Conservation (phyloP, 1,140 invertebrate genomes). For the Rhagoletis zephyria region DNA sequence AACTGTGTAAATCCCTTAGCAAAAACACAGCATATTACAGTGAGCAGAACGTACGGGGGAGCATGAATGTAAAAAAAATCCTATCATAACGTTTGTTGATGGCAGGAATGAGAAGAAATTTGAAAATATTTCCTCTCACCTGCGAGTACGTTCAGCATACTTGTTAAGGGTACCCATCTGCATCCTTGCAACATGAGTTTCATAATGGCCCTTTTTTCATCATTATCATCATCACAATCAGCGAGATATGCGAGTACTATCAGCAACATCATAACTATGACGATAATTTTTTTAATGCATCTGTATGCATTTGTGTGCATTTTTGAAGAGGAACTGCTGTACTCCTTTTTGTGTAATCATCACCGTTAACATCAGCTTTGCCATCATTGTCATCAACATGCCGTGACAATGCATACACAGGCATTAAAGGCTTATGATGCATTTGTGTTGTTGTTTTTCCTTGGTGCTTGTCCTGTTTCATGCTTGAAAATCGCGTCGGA, state of each 20-base stretch:
- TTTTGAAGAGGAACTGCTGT: not conserved
- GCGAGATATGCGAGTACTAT: not conserved
- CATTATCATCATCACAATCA: not conserved
- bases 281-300: not conserved
- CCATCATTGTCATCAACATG: not conserved
- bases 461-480: not conserved
- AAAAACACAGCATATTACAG: no score
- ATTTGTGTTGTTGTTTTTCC: not conserved
- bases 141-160: not conserved
- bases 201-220: not conserved
- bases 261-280: conserved; percentile 11
- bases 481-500: not conserved
- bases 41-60: no score
- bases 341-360: not conserved
- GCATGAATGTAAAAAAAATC: not conserved
- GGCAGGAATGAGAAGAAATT: not conserved
- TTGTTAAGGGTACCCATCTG: not conserved
- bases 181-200: not conserved
- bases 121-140: not conserved
- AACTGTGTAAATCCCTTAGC: no score
- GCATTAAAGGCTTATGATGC: conserved; percentile 12
- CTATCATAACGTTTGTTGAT: not conserved
- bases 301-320: not conserved
- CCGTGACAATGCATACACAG: conserved; percentile 36
- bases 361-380: not conserved